Conservation (phyloP, 2,888 invertebrate genomes). For the Cheilosia vulpina region DNA sequence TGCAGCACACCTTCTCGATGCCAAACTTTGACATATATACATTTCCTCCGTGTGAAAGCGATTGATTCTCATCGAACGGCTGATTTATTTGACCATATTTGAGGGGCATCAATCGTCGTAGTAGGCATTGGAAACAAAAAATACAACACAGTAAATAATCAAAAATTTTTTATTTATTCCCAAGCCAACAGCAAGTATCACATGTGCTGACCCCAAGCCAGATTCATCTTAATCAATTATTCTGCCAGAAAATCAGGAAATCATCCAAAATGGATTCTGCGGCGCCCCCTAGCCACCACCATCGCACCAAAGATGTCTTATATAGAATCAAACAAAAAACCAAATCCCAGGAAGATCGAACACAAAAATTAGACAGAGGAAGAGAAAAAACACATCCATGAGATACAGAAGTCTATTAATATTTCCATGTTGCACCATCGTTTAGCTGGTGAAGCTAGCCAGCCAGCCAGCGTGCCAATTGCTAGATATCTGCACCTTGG, state of each 20-base stretch:
- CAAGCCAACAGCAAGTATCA: slow-evolving; percentile 39
- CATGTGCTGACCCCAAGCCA: slow-evolving; percentile 81
- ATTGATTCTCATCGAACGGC: slow-evolving; percentile 61
- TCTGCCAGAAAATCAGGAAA: slow-evolving; percentile 74
- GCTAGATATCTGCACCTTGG: slow-evolving; percentile 45
- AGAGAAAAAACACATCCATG: slow-evolving; percentile 41
- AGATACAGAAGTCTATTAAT: slow-evolving; percentile 74
- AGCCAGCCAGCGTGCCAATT: slow-evolving; percentile 56
- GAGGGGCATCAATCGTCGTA: slow-evolving; percentile 58
- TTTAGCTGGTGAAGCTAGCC: slow-evolving; percentile 55
- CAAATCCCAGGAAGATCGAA: slow-evolving; percentile 48
- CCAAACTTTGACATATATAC: slow-evolving; percentile 52
- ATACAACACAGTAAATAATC: slow-evolving; percentile 11
- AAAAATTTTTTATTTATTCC: slow-evolving; percentile 40
- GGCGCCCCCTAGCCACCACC: not conserved
- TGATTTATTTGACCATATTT: slow-evolving; percentile 69
- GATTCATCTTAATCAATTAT: slow-evolving; percentile 84
- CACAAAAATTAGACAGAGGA: slow-evolving; percentile 33
- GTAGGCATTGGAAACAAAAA: slow-evolving; percentile 15
- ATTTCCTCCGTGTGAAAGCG: slow-evolving; percentile 50
- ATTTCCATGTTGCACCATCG: slow-evolving; percentile 74
- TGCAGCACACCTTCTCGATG: slow-evolving; percentile 35
- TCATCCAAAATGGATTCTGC: slow-evolving; percentile 57
- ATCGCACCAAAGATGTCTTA: slow-evolving; percentile 1
- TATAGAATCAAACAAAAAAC: slow-evolving; percentile 25